Conservation (phyloP, 2,888 invertebrate species). For the Steinernema hermaphroditum region DNA sequence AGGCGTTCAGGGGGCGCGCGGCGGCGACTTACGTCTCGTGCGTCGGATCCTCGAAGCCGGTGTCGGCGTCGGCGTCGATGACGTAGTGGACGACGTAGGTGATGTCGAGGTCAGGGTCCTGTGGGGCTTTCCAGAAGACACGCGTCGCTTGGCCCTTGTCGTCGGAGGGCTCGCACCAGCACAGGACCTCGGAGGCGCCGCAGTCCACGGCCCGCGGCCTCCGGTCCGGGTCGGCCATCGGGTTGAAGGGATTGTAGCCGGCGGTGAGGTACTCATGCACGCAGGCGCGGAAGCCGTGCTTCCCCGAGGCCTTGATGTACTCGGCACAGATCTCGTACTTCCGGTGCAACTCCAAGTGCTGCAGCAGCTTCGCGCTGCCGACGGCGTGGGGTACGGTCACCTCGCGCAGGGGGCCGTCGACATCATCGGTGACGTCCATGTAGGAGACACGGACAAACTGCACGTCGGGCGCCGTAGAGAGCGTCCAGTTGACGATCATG, state of each 20-base stretch:
- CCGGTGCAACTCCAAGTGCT: background rate
- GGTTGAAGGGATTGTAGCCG: background rate
- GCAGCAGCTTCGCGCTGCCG: background rate
- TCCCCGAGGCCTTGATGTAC: background rate
- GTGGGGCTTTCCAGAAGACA: background rate
- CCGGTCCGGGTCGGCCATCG: background rate
- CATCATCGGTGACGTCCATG: background rate
- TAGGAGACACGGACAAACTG: background rate
- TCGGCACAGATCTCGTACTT: slow-evolving; percentile 6
- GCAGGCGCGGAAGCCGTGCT: slow-evolving; percentile 3
- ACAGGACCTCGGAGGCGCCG: background rate
- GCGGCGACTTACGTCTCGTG: slow-evolving; percentile 30
- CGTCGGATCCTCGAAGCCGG: slow-evolving; percentile 28
- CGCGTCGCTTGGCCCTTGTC: slow-evolving; percentile 21
- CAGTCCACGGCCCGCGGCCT: background rate
- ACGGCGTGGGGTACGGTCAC: background rate
- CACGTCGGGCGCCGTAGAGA: background rate
- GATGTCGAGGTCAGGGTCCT: background rate
- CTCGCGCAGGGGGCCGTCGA: background rate
- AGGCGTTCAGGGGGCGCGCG: background rate
- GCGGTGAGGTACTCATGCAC: background rate
- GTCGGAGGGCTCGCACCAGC: slow-evolving; percentile 10
- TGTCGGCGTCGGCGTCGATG: slow-evolving; percentile 35
- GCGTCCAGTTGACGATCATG: background rate
- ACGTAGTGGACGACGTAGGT: slow-evolving; percentile 38